A percentile compares a stretch with the other conserved stretches of the same genome.
These are phyloP conservation scores for Melanotaenia boesemani DNA, from an alignment of 2,797 vertebrate genomes.

Conservation along the genomic window DNA sequence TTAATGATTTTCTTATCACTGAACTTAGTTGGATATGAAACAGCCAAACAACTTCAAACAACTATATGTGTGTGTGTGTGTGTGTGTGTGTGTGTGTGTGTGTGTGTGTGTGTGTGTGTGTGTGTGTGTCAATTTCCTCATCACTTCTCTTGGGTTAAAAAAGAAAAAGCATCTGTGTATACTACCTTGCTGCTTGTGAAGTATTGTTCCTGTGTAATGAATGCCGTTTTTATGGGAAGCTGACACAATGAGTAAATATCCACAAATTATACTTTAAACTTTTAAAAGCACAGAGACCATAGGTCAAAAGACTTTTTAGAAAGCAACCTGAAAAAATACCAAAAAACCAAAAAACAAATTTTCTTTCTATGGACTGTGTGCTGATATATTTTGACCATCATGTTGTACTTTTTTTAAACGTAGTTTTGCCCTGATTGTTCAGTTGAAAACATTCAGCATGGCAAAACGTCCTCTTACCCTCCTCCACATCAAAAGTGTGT, in stretches of 20 bases:
- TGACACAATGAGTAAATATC: conserved; percentile 79
- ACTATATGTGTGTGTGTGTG: conserved; percentile 4
- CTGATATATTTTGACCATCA: conserved; percentile 22
- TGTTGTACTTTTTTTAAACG: conserved; percentile 26
- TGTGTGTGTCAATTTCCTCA: conserved; percentile 59
- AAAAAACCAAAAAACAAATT: not conserved
- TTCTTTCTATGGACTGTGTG: conserved; percentile 23
- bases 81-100: too few relatives aligned
- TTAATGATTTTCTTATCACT: conserved; percentile 2
- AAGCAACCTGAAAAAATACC: conserved; percentile 3
- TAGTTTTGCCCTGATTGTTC: conserved; percentile 15
- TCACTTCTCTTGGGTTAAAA: conserved; percentile 71
- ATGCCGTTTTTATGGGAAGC: conserved; percentile 75
- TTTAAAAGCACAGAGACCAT: conserved; percentile 60
- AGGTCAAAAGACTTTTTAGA: conserved; percentile 31
- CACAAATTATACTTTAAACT: conserved; percentile 63
- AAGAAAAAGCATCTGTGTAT: conserved; percentile 73
- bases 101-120: not conserved
- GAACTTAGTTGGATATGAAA: not conserved
- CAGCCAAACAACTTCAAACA: not conserved
- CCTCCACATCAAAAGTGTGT: conserved; percentile 12
- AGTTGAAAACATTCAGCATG: conserved; percentile 5
- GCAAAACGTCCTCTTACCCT: conserved; percentile 4
- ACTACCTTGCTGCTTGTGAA: conserved; percentile 55
- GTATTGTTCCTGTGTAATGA: conserved; percentile 69